A percentile compares a stretch with the other conserved stretches of the same genome.
phyloP scores from a whole-genome alignment of 2,888 invertebrate species.

The Camponotus fellah region DNA sequence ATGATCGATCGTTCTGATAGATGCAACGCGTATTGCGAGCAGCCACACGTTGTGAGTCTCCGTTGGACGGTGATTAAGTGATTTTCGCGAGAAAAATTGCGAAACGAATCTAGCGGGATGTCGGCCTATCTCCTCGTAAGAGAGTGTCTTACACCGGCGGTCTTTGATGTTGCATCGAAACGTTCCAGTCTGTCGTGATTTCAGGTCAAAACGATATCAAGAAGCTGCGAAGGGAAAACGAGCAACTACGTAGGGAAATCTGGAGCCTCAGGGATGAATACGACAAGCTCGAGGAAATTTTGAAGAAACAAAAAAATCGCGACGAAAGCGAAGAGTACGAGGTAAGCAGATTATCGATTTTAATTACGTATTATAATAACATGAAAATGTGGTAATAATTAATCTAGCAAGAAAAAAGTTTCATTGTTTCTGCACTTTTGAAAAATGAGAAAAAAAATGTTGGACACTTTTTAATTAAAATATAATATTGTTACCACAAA shows the following conservation, averaged over 20 bases:
- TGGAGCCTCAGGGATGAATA: constrained; percentile 96
- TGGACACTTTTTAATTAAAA: background rate
- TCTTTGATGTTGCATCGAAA: background rate
- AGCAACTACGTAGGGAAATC: constrained; percentile 94
- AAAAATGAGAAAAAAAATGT: background rate
- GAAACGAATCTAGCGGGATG: constrained; percentile 16
- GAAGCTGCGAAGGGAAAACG: constrained; percentile 95
- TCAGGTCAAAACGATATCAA: constrained; percentile 96
- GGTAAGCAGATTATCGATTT: constrained; percentile 67
- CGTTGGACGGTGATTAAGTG: constrained; percentile 75
- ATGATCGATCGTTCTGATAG: constrained; percentile 80
- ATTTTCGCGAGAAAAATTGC: constrained; percentile 70
- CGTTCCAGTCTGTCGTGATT: constrained; percentile 67
- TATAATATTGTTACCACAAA: background rate
- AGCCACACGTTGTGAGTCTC: constrained; percentile 67
- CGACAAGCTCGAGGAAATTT: constrained; percentile 93
- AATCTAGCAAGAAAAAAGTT: background rate
- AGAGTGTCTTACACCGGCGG: background rate
- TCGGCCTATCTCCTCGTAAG: constrained; percentile 19
- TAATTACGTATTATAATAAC: background rate
- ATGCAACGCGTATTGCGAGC: constrained; percentile 58
- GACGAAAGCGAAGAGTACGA: constrained; percentile 82
- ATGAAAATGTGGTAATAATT: background rate
- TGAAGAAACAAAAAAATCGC: constrained; percentile 86
- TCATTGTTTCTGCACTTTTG: background rate